A percentile compares a stretch with the other conserved stretches of the same genome.
These are phyloP conservation scores for Anastrepha obliqua DNA, from an alignment of 1,140 invertebrate species.

Conservation along the genomic window DNA sequence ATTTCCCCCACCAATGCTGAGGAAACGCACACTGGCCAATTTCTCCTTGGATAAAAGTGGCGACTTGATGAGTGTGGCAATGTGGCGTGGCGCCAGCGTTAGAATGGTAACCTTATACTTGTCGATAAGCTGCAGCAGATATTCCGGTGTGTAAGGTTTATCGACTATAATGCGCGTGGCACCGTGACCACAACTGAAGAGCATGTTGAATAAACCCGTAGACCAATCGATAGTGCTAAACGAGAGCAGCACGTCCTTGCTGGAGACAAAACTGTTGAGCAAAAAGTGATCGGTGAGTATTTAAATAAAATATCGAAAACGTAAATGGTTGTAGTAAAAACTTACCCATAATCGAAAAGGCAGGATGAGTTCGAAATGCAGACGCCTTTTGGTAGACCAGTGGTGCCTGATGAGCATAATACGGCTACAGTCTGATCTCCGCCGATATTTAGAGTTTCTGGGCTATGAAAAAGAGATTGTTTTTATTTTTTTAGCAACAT, in stretches of 20 bases:
- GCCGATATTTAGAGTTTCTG: constrained; percentile 64
- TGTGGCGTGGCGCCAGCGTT: constrained; percentile 67
- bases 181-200: constrained; percentile 68
- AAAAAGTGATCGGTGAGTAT: neutral
- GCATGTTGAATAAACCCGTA: constrained; percentile 68
- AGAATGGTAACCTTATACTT: constrained; percentile 69
- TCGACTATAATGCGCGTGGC: constrained; percentile 69
- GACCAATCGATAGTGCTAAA: constrained; percentile 72
- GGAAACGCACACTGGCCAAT: constrained; percentile 64
- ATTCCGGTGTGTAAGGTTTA: constrained; percentile 66
- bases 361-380: constrained; percentile 79
- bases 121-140: constrained; percentile 67
- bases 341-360: constrained; percentile 69
- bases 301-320: neutral
- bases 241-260: constrained; percentile 68
- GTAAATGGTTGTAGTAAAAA: neutral
- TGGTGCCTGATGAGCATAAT: constrained; percentile 82
- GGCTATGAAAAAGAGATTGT: constrained; percentile 58
- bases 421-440: constrained; percentile 72
- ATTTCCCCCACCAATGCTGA: constrained; percentile 68
- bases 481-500: neutral
- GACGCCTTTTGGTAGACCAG: constrained; percentile 86
- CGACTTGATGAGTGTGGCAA: constrained; percentile 64
- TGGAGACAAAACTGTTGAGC: constrained; percentile 65
- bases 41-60: constrained; percentile 64